Percentiles rank a stretch among this genome's conserved stretches.
phyloP scores from a whole-genome alignment of 2,113 vertebrate species.

The Hyaena hyaena region DNA sequence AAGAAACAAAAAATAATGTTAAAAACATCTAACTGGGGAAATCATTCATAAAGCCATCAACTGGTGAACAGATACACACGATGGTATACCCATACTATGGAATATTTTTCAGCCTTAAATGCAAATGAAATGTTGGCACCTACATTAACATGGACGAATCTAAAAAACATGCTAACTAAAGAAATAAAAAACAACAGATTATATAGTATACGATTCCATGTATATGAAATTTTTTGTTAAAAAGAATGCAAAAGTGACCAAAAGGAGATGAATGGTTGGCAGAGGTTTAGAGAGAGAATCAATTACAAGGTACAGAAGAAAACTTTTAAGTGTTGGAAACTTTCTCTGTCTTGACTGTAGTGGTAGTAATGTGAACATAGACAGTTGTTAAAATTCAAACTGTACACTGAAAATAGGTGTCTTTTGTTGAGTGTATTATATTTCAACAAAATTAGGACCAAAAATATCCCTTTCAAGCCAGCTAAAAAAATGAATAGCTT shows the following conservation, averaged over 20 bases:
- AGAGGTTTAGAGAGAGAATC: neutral
- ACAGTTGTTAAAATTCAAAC: neutral
- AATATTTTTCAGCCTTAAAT: constrained; percentile 37
- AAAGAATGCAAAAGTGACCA: neutral
- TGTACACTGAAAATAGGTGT: neutral
- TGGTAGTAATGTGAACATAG: neutral
- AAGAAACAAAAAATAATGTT: constrained; percentile 39
- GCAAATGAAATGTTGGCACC: neutral
- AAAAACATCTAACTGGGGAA: neutral
- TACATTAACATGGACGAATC: neutral
- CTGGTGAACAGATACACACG: neutral
- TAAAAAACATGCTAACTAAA: constrained; percentile 18
- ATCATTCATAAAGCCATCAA: neutral
- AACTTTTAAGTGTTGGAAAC: neutral
- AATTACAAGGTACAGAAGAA: neutral
- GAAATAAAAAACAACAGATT: neutral
- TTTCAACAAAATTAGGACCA: neutral
- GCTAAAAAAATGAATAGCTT: neutral
- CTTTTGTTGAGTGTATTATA: neutral
- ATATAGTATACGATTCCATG: neutral
- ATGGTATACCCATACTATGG: neutral
- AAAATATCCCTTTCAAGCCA: neutral
- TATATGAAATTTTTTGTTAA: neutral
- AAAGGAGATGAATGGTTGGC: neutral
- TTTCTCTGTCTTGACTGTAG: neutral